Evolutionary conservation across 2,113 vertebrate species (phyloP).

Genomic region (Chunga burmeisteri): DNA sequence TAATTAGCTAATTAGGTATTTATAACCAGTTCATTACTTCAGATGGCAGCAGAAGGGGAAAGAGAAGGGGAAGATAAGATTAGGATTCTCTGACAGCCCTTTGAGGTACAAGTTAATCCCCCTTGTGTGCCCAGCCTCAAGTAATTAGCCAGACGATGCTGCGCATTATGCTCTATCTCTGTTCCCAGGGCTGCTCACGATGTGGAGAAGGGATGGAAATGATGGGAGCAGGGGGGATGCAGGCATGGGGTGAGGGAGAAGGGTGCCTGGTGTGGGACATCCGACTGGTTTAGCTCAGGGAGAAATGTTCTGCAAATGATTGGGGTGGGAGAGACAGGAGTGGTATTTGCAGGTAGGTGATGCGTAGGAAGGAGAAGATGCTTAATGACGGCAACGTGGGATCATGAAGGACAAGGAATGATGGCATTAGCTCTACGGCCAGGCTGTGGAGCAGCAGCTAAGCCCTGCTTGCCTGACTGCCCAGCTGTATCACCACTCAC

Average conservation of each 20-base stretch:
- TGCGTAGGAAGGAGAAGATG: neutral
- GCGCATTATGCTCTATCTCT: neutral
- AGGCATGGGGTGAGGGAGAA: neutral
- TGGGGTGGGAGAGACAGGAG: neutral
- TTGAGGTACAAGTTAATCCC: constrained; percentile 53
- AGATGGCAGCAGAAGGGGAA: neutral
- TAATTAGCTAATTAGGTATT: constrained; percentile 77
- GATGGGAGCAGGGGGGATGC: neutral
- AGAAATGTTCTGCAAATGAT: neutral
- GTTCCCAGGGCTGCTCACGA: neutral
- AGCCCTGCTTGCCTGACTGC: neutral
- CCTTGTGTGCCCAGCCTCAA: constrained; percentile 34
- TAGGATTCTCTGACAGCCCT: constrained; percentile 53
- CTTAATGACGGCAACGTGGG: neutral
- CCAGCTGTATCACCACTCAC: neutral
- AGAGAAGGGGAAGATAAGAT: constrained; percentile 37
- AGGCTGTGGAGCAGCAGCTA: neutral
- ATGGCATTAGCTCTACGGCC: neutral
- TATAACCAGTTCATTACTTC: constrained; percentile 59
- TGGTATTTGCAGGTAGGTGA: neutral
- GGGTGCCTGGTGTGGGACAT: neutral
- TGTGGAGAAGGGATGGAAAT: neutral
- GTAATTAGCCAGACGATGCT: constrained; percentile 17
- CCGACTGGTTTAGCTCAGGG: neutral
- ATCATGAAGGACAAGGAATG: neutral